These are phyloP conservation scores for Ovibos moschatus DNA, from an alignment of 2,113 vertebrate species.

Conservation along the genomic window DNA sequence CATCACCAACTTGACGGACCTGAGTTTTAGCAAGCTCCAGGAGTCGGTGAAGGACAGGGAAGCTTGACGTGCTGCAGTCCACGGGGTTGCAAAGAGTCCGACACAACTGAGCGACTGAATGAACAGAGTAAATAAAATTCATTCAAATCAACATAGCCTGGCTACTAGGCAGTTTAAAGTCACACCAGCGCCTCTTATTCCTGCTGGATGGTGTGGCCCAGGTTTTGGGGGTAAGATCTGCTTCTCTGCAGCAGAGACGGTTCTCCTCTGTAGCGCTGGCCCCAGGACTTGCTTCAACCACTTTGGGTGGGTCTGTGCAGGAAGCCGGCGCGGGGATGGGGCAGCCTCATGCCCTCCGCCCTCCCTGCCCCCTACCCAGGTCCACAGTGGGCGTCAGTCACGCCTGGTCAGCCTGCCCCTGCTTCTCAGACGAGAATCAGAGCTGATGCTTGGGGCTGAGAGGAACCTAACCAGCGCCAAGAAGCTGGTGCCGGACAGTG, in stretches of 20 bases:
- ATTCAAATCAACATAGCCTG: background rate
- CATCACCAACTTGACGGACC: background rate
- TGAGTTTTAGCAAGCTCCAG: background rate
- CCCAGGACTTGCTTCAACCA: background rate
- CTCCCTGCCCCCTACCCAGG: background rate
- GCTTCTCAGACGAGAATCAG: background rate
- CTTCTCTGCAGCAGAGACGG: background rate
- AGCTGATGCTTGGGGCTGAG: background rate
- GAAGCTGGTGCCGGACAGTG: background rate
- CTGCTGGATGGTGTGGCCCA: background rate
- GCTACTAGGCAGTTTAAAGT: background rate
- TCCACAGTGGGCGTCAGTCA: background rate
- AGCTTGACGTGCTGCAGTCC: background rate
- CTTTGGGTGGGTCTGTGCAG: background rate
- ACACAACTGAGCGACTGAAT: background rate
- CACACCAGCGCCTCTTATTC: background rate
- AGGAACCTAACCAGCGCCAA: background rate
- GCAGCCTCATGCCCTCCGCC: background rate
- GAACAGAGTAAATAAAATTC: background rate
- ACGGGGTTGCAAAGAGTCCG: rapidly evolving
- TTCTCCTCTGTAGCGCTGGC: background rate
- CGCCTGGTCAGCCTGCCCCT: background rate
- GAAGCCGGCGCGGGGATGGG: background rate
- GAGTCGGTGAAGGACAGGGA: background rate
- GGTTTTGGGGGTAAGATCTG: background rate